Percentiles rank a stretch among this genome's conserved stretches.
These are phyloP conservation scores for Scaptomyza polygonia DNA, from an alignment of 2,888 invertebrate genomes.

Conservation along the genomic window DNA sequence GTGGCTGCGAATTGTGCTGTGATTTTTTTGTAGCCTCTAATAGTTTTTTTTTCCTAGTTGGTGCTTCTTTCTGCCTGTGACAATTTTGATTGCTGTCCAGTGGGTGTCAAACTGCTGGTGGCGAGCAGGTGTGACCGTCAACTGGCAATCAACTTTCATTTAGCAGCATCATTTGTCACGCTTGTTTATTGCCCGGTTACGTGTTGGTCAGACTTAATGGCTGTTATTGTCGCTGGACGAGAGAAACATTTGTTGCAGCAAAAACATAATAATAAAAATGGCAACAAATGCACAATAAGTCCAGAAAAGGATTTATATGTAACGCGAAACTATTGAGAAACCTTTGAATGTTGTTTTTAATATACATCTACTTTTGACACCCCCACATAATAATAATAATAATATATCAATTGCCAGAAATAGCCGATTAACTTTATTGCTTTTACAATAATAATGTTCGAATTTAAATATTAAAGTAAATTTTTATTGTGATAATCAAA, in stretches of 20 bases:
- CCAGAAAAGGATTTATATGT: slow-evolving; percentile 6
- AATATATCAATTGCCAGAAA: too few relatives aligned
- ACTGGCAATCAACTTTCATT: slow-evolving; percentile 84
- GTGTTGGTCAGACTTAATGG: slow-evolving; percentile 73
- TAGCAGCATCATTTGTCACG: slow-evolving; percentile 84
- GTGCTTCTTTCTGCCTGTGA: slow-evolving; percentile 20
- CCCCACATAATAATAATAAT: too few relatives aligned
- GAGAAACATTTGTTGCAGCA: background rate
- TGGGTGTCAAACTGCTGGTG: slow-evolving; percentile 19
- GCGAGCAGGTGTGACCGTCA: slow-evolving; percentile 63
- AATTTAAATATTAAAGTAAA: too few relatives aligned
- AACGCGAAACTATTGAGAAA: background rate
- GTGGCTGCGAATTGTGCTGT: slow-evolving; percentile 50
- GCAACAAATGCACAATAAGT: background rate
- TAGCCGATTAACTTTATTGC: too few relatives aligned
- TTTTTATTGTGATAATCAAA: too few relatives aligned
- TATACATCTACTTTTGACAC: too few relatives aligned
- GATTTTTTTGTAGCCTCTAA: slow-evolving; percentile 43
- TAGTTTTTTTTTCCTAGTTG: background rate
- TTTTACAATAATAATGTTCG: background rate
- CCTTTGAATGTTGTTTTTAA: background rate
- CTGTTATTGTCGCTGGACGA: slow-evolving; percentile 63
- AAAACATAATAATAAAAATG: background rate
- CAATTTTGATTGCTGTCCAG: slow-evolving; percentile 68
- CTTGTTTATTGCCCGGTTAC: slow-evolving; percentile 80